Evolutionary conservation across 2,113 vertebrate species (phyloP).

Genomic region (Cardinalis cardinalis): DNA sequence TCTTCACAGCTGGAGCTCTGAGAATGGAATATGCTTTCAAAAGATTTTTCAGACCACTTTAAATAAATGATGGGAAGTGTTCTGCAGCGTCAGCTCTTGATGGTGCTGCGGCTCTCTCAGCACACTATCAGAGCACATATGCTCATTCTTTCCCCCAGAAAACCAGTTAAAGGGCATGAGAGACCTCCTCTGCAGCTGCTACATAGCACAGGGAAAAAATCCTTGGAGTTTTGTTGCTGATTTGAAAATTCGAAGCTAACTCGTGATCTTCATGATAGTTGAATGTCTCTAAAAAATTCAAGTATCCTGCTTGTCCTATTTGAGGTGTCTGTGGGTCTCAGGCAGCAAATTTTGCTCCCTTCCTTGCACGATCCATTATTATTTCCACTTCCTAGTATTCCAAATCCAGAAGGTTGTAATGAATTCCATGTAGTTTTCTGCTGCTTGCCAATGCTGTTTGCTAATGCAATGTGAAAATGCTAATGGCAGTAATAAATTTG

Average conservation of each 20-base stretch:
- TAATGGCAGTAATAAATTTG: constrained; percentile 15
- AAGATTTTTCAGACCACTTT: constrained; percentile 18
- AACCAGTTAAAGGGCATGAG: constrained; percentile 8
- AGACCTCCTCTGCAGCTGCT: background rate
- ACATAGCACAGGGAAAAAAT: background rate
- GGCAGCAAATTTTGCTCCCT: background rate
- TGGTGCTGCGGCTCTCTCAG: background rate
- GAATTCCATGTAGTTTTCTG: background rate
- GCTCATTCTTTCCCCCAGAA: background rate
- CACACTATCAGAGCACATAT: background rate
- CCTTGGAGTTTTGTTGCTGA: background rate
- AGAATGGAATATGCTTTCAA: constrained; percentile 7
- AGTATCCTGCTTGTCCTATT: background rate
- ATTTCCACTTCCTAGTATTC: background rate
- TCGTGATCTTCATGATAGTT: background rate
- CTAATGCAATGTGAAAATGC: constrained; percentile 29
- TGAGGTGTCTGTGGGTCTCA: background rate
- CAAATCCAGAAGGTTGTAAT: background rate
- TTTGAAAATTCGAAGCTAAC: background rate
- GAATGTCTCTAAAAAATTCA: background rate
- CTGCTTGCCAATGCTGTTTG: background rate
- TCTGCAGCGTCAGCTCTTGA: constrained; percentile 28
- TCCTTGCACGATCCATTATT: background rate
- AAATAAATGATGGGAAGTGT: constrained; percentile 47
- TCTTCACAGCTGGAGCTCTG: constrained; percentile 34